Evolutionary conservation across 64 coral and sea anemone species (phyloP).

Genomic region (Stichodactyla mertensii): DNA sequence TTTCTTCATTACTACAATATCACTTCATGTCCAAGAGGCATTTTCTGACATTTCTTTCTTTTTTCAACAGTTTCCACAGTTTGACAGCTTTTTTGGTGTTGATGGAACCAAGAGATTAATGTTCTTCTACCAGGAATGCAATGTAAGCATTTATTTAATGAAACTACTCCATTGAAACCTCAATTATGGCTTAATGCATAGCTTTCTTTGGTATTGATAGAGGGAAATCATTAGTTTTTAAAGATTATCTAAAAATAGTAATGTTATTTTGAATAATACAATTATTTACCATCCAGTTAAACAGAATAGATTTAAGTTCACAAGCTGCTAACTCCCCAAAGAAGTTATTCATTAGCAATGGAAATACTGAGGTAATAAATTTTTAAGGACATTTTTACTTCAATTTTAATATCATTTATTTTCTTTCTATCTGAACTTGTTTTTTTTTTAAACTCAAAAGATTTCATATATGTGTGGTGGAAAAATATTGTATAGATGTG

Average conservation of each 20-base stretch:
- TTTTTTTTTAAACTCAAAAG: too few relatives aligned
- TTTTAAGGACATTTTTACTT: not conserved
- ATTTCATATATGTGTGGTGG: too few relatives aligned
- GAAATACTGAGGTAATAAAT: slow-evolving; percentile 66
- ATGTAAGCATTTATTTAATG: slow-evolving; percentile 39
- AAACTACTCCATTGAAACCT: too few relatives aligned
- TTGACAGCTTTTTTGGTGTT: slow-evolving; percentile 72
- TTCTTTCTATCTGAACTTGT: not conserved
- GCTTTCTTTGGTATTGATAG: too few relatives aligned
- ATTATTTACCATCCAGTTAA: slow-evolving; percentile 33
- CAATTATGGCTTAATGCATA: too few relatives aligned
- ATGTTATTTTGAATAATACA: too few relatives aligned
- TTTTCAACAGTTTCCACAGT: slow-evolving; percentile 59
- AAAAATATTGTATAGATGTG: too few relatives aligned
- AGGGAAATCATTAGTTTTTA: too few relatives aligned
- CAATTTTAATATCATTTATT: too few relatives aligned
- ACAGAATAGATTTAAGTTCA: slow-evolving; percentile 74
- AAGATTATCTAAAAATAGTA: too few relatives aligned
- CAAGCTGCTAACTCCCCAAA: slow-evolving; percentile 89
- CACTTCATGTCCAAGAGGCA: not conserved
- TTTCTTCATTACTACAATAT: not conserved
- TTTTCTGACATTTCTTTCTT: not conserved
- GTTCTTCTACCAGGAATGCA: slow-evolving; percentile 87
- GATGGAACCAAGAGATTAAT: slow-evolving; percentile 70
- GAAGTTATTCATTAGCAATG: slow-evolving; percentile 84